Conservation (phyloP, 1,140 invertebrate genomes). For the Heliconius nattereri region DNA sequence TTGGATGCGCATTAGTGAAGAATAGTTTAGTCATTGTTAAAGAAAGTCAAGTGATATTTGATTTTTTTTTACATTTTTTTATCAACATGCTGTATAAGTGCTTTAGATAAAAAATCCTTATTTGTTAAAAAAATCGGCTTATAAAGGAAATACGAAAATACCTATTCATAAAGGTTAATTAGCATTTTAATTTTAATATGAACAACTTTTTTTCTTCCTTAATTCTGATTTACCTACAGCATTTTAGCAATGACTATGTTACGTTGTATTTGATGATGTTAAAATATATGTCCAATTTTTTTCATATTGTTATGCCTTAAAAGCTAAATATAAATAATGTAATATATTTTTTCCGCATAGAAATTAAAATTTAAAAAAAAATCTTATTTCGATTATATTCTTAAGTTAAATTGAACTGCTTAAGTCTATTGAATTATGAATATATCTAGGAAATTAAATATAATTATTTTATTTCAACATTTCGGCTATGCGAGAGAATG, state of each 20-base stretch:
- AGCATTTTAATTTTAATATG: not conserved
- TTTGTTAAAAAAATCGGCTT: too few relatives aligned
- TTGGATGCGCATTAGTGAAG: not conserved
- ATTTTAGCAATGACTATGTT: not conserved
- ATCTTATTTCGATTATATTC: too few relatives aligned
- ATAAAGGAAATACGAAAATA: not conserved
- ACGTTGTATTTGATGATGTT: not conserved
- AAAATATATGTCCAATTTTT: not conserved
- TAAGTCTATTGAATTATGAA: not conserved
- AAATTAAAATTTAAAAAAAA: too few relatives aligned
- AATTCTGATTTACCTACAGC: not conserved
- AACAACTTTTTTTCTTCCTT: not conserved
- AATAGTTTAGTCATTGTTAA: not conserved
- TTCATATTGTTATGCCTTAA: not conserved
- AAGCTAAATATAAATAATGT: not conserved
- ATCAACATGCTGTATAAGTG: not conserved
- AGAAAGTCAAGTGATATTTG: not conserved
- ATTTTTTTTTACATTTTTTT: not conserved
- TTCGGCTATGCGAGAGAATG: slow-evolving; percentile 19
- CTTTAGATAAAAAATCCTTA: too few relatives aligned
- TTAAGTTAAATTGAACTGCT: not conserved
- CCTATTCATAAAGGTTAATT: not conserved
- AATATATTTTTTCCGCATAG: too few relatives aligned
- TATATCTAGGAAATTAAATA: not conserved
- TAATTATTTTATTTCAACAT: not conserved